Evolutionary conservation across 2,888 invertebrate genomes (phyloP).

Genomic region (Venustoraphidia nigricollis): DNA sequence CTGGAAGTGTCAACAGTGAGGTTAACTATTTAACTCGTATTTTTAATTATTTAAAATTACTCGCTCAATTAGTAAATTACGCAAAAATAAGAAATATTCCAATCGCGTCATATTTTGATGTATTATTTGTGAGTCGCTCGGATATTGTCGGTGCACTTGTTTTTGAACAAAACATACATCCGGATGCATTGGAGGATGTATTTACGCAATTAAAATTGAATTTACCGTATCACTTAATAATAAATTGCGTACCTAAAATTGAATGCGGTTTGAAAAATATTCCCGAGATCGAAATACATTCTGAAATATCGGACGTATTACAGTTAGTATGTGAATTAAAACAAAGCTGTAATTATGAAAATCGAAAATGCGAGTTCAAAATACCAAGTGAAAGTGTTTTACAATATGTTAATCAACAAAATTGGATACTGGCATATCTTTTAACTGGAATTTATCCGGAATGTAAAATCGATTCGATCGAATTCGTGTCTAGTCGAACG

Average conservation of each 20-base stretch:
- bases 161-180: conserved; percentile 48
- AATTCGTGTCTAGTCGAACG: conserved; percentile 34
- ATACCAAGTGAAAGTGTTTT: conserved; percentile 39
- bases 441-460: conserved; percentile 45
- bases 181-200: conserved; percentile 49
- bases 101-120: conserved; percentile 30
- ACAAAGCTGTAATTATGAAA: not conserved
- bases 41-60: conserved; percentile 40
- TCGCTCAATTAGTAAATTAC: conserved; percentile 28
- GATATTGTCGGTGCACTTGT: conserved; percentile 50
- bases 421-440: conserved; percentile 54
- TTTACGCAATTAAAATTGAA: conserved; percentile 56
- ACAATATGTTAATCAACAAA: conserved; percentile 45
- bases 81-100: conserved; percentile 25
- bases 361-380: conserved; percentile 30
- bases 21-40: conserved; percentile 35
- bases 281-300: not conserved
- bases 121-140: conserved; percentile 37
- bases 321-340: conserved; percentile 3
- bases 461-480: conserved; percentile 34
- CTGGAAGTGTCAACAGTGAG: conserved; percentile 18
- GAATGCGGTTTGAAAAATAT: conserved; percentile 27
- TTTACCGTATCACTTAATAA: conserved; percentile 53
- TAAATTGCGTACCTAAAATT: conserved; percentile 56
- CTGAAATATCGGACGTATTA: conserved; percentile 16